Evolutionary conservation across 2,797 vertebrate genomes (phyloP).

Genomic region (Masticophis lateralis): DNA sequence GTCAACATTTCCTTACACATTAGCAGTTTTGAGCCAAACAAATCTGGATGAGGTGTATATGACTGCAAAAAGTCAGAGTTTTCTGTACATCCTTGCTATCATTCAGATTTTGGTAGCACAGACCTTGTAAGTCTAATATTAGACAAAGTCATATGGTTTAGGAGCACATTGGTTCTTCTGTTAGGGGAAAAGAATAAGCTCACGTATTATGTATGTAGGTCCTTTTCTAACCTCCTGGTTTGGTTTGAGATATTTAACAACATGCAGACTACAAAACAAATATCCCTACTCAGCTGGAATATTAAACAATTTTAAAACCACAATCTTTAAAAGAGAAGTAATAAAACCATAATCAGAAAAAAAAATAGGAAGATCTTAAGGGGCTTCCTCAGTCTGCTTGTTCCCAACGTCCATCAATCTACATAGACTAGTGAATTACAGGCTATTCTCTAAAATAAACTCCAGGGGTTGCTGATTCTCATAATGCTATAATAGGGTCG

Average conservation of each 20-base stretch:
- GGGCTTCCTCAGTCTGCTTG: neutral
- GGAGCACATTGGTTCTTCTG: neutral
- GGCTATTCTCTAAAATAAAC: neutral
- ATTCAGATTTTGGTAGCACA: neutral
- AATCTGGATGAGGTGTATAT: neutral
- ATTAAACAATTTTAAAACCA: neutral
- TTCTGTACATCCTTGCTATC: neutral
- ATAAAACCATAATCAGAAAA: neutral
- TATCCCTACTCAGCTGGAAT: neutral
- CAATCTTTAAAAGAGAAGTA: neutral
- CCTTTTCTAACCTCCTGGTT: neutral
- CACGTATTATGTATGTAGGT: neutral
- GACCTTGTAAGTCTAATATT: neutral
- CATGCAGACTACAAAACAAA: neutral
- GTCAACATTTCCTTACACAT: neutral
- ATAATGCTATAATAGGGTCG: neutral
- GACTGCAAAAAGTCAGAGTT: neutral
- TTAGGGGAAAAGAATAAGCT: neutral
- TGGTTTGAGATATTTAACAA: neutral
- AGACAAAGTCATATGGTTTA: neutral
- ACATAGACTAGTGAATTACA: neutral
- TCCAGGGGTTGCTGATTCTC: neutral
- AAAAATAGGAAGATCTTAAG: neutral
- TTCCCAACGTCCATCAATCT: neutral
- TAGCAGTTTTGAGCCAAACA: neutral